Conservation (phyloP, 2,888 invertebrate genomes). For the Temnothorax unifasciatus region DNA sequence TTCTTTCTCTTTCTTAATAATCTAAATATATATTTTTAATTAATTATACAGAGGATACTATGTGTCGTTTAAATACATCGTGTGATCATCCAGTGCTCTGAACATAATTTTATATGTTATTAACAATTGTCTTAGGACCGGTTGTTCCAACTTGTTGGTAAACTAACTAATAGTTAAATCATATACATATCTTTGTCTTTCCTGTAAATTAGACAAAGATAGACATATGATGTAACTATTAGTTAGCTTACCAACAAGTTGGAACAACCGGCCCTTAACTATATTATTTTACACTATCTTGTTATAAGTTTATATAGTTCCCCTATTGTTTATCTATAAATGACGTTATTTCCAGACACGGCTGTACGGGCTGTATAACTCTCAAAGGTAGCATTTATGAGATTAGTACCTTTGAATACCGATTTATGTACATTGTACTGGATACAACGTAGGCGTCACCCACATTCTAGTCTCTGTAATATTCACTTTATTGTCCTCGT, state of each 20-base stretch:
- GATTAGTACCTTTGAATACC: conserved; percentile 35
- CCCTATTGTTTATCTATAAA: conserved; percentile 5
- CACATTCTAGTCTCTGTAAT: conserved; percentile 1
- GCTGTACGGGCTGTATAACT: neutral
- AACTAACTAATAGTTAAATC: no score
- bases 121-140: neutral
- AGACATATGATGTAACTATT: no score
- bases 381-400: conserved; percentile 28
- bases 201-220: no score
- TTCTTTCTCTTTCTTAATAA: neutral
- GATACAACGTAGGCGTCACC: neutral
- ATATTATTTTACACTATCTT: neutral
- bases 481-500: conserved; percentile 5
- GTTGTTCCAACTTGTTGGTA: no score
- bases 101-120: neutral
- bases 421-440: conserved; percentile 9
- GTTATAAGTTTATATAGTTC: neutral
- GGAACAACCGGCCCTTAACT: no score
- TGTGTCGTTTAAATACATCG: neutral
- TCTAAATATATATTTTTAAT: neutral
- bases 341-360: neutral
- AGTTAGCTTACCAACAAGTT: no score
- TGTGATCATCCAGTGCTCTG: neutral
- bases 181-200: no score
- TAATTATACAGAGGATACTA: neutral